Conservation (phyloP, 2,113 vertebrate species). For the Arothron firmamentum region DNA sequence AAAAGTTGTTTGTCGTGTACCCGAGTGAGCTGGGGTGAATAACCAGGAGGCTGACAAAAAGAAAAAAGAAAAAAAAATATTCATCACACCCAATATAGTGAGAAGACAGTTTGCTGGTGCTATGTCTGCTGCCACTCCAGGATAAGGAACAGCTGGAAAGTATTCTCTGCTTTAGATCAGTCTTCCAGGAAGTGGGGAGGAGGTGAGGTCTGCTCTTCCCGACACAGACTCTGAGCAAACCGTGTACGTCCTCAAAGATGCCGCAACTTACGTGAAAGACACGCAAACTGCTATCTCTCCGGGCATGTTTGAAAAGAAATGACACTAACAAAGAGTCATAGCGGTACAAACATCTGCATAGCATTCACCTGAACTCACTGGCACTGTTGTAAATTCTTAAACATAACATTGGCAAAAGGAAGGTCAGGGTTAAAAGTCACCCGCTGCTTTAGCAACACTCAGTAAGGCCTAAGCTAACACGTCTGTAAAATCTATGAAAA, state of each 20-base stretch:
- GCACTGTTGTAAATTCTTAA: conserved; percentile 43
- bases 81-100: conserved; percentile 20
- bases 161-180: conserved; percentile 19
- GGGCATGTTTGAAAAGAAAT: neutral
- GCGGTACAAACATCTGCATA: conserved; percentile 58
- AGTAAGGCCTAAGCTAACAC: conserved; percentile 55
- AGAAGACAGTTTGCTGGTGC: conserved; percentile 57
- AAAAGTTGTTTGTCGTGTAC: conserved; percentile 35
- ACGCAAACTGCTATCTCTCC: conserved; percentile 17
- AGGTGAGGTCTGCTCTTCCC: neutral
- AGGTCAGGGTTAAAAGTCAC: conserved; percentile 43
- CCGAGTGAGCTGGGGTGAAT: conserved; percentile 19
- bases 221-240: neutral
- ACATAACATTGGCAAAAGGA: conserved; percentile 46
- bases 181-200: conserved; percentile 21
- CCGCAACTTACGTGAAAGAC: conserved; percentile 37
- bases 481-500: conserved; percentile 58
- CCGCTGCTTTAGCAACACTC: conserved; percentile 49
- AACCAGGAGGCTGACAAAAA: neutral
- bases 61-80: conserved; percentile 12
- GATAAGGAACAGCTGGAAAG: conserved; percentile 20
- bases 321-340: conserved; percentile 11
- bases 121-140: conserved; percentile 32
- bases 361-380: conserved; percentile 57
- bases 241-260: conserved; percentile 12